Percentiles rank a stretch among this genome's conserved stretches.
Evolutionary conservation across 2,888 invertebrate genomes (phyloP).

Genomic region (Isotomurus palustris): DNA sequence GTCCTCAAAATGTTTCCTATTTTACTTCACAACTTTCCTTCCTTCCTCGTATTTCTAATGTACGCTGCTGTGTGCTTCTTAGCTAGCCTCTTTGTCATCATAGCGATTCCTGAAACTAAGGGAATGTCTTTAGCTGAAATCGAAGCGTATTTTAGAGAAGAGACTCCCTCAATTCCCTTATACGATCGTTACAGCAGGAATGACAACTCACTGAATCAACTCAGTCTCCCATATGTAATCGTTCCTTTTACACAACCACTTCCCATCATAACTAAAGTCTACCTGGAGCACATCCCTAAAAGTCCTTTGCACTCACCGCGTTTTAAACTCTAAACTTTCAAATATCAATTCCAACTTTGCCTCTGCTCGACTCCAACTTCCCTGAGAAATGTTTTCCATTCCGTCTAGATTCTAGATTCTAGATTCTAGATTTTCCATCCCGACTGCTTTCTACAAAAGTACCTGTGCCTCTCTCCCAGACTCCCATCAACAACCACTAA

Average conservation of each 20-base stretch:
- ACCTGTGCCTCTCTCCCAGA: too few relatives aligned
- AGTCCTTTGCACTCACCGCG: too few relatives aligned
- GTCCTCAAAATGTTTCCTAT: slow-evolving; percentile 59
- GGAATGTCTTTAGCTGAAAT: slow-evolving; percentile 65
- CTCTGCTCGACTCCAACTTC: too few relatives aligned
- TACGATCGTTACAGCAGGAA: not conserved
- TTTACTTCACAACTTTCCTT: slow-evolving; percentile 55
- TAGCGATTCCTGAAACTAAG: slow-evolving; percentile 64
- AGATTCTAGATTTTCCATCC: too few relatives aligned
- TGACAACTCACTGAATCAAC: not conserved
- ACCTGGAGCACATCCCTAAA: not conserved
- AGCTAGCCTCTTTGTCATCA: slow-evolving; percentile 50
- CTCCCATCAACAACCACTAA: too few relatives aligned
- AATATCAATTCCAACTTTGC: too few relatives aligned
- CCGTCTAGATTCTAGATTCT: too few relatives aligned
- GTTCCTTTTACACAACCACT: not conserved
- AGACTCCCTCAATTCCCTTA: slow-evolving; percentile 6
- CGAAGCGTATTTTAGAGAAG: slow-evolving; percentile 48
- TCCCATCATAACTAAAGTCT: not conserved
- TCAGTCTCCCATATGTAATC: not conserved
- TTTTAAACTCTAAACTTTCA: too few relatives aligned
- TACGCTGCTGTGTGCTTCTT: slow-evolving; percentile 57
- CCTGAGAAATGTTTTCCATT: too few relatives aligned
- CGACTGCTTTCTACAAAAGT: too few relatives aligned
- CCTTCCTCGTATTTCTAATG: slow-evolving; percentile 58